Conservation (phyloP, 2,113 vertebrate species). For the Murina feae region DNA sequence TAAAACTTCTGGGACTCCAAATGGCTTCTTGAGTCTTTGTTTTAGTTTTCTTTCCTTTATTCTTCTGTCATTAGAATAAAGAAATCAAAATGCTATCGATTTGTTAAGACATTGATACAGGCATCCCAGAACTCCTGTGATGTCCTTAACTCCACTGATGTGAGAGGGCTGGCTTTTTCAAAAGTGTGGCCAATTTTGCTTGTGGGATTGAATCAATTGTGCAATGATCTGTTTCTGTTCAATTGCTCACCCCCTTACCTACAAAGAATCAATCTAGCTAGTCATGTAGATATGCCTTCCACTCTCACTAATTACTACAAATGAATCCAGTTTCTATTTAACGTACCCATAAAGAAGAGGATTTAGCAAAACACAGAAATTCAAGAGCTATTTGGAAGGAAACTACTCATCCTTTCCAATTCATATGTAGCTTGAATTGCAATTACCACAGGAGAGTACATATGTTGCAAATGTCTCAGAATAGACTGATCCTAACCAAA, state of each 20-base stretch:
- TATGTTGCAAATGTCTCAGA: neutral
- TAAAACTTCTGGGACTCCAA: neutral
- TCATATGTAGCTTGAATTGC: neutral
- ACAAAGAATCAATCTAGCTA: neutral
- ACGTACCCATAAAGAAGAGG: neutral
- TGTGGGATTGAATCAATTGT: neutral
- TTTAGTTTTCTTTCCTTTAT: neutral
- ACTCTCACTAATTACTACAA: neutral
- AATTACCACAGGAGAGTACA: neutral
- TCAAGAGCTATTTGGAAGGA: neutral
- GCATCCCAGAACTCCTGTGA: neutral
- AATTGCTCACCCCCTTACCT: neutral
- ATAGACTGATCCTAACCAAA: neutral
- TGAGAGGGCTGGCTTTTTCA: neutral
- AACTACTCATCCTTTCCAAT: neutral
- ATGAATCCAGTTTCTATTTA: neutral
- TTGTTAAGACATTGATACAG: neutral
- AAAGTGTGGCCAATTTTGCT: neutral
- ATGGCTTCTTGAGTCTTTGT: neutral
- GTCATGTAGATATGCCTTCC: neutral
- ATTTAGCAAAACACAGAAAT: neutral
- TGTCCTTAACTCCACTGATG: neutral
- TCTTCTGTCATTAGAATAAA: neutral
- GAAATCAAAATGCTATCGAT: neutral
- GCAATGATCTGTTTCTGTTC: conserved; percentile 1